Base-by-base conservation (phyloP, 2,797 vertebrate genomes). In the Halcyon smyrnensis region DNA sequence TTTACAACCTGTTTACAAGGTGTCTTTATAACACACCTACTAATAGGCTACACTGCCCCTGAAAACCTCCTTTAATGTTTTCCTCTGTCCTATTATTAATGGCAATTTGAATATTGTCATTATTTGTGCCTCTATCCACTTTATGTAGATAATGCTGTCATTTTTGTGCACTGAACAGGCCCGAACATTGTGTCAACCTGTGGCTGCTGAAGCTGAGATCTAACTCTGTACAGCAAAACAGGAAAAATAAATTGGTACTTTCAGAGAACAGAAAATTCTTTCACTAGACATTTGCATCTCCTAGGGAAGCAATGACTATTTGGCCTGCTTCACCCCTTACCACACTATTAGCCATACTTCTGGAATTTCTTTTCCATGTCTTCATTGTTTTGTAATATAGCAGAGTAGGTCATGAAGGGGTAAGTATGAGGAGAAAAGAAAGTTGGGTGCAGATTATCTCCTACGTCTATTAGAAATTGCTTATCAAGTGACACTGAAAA, bases 51-150 rank as follows among this genome's bases (percentile, higher is more conserved):
- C 77, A 59, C 0, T 77, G 80, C 93, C 51, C 90, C 74, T 80
- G 77, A 93, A 90, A 94, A 53, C 59, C 36, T 75, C 84, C 80
- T 91, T 82, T 93, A 87, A 79, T 94, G 76, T 79, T 71, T 65
- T 57, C 32, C 19, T 50, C 57, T 56, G n/a, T 46, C 63, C 70
- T 95, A 36, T 85, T 94, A 94, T 87, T 95, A 93, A 87, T 79
- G 92, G 70, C 32, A 84, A 79, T 71, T 76, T 81, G 12, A 87
- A 82, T 59, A 84, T 8, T 70, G 70, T 48, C 74, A 81, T 86
- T 89, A 84, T 84, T 59, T 69, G 39, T 84, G 74, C 74, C 63
- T 81, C 70, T 76, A 81, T 78, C 24, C 25, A 90, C n/a, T 51
- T 63, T 2, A 60, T 10, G 34, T 32, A 89, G 62, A 82, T 69